Conservation (phyloP, 2,888 invertebrate genomes). For the Caenorhabditis angaria region DNA sequence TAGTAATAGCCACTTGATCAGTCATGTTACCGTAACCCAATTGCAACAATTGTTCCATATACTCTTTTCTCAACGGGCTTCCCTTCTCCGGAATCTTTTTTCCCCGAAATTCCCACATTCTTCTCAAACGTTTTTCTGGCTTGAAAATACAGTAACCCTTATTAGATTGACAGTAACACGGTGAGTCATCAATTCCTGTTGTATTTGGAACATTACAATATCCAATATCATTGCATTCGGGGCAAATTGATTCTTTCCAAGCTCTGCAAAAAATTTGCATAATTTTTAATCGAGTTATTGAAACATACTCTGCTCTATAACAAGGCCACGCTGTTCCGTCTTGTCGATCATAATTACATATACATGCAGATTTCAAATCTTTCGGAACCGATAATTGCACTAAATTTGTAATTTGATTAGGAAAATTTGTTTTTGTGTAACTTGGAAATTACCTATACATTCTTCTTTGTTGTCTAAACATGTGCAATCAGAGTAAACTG, state of each 20-base stretch:
- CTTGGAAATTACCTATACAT: constrained; percentile 45
- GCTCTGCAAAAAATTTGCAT: constrained; percentile 46
- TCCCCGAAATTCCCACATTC: constrained; percentile 70
- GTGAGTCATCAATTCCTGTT: constrained; percentile 60
- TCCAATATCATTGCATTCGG: constrained; percentile 69
- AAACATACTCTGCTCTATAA: constrained; percentile 55
- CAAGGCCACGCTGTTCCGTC: constrained; percentile 70
- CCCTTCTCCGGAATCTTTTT: constrained; percentile 52
- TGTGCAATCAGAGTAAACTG: constrained; percentile 67
- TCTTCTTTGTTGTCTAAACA: constrained; percentile 51
- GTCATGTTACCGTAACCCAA: constrained; percentile 71
- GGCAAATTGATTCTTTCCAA: constrained; percentile 64
- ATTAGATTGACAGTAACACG: constrained; percentile 66
- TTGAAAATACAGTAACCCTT: constrained; percentile 65
- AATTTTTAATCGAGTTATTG: constrained; percentile 8
- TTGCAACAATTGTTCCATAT: constrained; percentile 64
- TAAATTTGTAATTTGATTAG: constrained; percentile 8
- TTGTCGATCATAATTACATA: constrained; percentile 69
- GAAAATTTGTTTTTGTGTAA: neutral
- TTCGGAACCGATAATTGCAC: constrained; percentile 49
- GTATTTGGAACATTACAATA: constrained; percentile 70
- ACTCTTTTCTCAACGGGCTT: constrained; percentile 63
- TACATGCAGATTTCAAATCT: constrained; percentile 52
- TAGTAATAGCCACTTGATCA: constrained; percentile 70
- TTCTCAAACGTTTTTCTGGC: constrained; percentile 58